Percentiles rank a stretch among this genome's conserved stretches.
Conservation (phyloP, 1,140 invertebrate species). For the Trissolcus basalis region DNA sequence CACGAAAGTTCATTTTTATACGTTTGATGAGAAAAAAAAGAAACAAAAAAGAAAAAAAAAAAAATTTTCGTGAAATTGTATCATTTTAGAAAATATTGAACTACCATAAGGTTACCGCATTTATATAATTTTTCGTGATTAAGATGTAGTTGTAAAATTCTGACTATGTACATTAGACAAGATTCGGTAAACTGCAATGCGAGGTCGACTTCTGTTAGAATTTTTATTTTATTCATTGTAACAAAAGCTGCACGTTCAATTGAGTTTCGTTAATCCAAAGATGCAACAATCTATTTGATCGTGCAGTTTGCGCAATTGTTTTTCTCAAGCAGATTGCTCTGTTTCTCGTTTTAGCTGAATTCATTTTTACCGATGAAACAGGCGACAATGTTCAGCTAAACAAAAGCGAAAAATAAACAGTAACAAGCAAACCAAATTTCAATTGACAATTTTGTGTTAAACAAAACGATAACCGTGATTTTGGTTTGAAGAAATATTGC, state of each 20-base stretch:
- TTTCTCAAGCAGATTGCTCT: no score
- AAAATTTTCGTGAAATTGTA: slow-evolving; percentile 9
- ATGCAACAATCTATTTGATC: slow-evolving; percentile 2
- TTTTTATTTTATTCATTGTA: neutral
- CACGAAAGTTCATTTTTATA: slow-evolving; percentile 2
- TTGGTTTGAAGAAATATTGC: slow-evolving; percentile 41
- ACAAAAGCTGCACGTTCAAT: neutral
- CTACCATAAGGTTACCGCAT: slow-evolving; percentile 53
- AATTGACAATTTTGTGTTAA: neutral
- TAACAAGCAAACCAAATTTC: no score
- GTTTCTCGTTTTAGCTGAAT: no score
- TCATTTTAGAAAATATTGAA: slow-evolving; percentile 14
- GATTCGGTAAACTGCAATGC: slow-evolving; percentile 42
- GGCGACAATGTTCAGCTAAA: no score
- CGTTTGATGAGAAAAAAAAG: neutral
- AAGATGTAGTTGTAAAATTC: slow-evolving; percentile 64
- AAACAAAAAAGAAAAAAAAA: neutral
- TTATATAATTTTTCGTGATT: slow-evolving; percentile 56
- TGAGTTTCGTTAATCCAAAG: neutral
- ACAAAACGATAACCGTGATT: neutral
- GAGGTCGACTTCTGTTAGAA: slow-evolving; percentile 1
- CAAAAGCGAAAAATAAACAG: no score
- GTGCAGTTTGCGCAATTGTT: no score
- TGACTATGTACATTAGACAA: slow-evolving; percentile 67
- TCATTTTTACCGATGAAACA: no score